Percentiles rank a stretch among this genome's conserved stretches.
Evolutionary conservation across 2,797 vertebrate genomes (phyloP).

Genomic region (Enteromius mattozi): DNA sequence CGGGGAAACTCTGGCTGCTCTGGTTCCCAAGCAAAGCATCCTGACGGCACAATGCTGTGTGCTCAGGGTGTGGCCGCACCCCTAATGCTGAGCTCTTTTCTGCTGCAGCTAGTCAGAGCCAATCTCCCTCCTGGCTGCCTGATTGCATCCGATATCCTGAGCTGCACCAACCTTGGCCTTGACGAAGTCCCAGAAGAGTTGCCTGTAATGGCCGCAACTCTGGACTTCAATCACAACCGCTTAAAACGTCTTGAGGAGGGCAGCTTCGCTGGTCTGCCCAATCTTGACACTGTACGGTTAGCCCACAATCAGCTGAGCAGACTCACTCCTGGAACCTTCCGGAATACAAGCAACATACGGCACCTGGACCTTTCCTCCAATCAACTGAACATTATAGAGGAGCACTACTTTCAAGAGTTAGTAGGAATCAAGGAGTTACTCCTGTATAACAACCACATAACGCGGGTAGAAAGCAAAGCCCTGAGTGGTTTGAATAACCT

Average conservation of each 20-base stretch:
- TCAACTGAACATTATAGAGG: slow-evolving; percentile 74
- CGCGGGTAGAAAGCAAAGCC: slow-evolving; percentile 78
- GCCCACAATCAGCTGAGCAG: slow-evolving; percentile 81
- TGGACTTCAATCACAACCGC: slow-evolving; percentile 90
- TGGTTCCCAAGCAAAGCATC: slow-evolving; percentile 53
- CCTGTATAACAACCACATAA: slow-evolving; percentile 89
- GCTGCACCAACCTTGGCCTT: slow-evolving; percentile 81
- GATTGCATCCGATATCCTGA: slow-evolving; percentile 89
- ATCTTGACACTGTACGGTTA: slow-evolving; percentile 80
- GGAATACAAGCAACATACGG: slow-evolving; percentile 80
- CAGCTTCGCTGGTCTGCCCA: slow-evolving; percentile 79
- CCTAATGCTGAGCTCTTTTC: slow-evolving; percentile 69
- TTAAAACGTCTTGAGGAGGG: slow-evolving; percentile 74
- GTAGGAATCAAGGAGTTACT: slow-evolving; percentile 84
- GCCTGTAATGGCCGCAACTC: slow-evolving; percentile 73
- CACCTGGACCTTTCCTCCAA: slow-evolving; percentile 94
- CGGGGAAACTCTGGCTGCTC: slow-evolving; percentile 57
- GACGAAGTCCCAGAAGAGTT: slow-evolving; percentile 73
- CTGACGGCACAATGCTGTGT: slow-evolving; percentile 67
- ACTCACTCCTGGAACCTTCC: slow-evolving; percentile 78
- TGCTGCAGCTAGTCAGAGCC: slow-evolving; percentile 50
- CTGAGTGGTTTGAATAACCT: slow-evolving; percentile 79
- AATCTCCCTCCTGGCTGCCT: slow-evolving; percentile 79
- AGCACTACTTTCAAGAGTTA: slow-evolving; percentile 82
- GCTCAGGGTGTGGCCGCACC: slow-evolving; percentile 62